Base-by-base conservation (phyloP, 2,113 vertebrate species). In the Nothoprocta perdicaria region DNA sequence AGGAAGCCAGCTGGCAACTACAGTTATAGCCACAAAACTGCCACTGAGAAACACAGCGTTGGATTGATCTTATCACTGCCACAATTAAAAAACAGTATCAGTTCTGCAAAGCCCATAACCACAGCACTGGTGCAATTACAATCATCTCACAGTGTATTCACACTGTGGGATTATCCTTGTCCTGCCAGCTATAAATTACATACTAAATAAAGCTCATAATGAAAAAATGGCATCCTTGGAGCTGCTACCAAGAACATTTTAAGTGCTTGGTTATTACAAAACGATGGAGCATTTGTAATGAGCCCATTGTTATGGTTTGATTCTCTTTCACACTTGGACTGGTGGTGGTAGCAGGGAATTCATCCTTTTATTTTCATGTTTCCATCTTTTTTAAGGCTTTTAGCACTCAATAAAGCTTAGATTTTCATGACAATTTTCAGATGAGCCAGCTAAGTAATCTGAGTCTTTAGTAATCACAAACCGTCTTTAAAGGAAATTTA, bases 151-250 rank as follows among this genome's bases (percentile, higher is more conserved):
- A 67, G 68, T 3, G 2, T 89, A 86, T 89, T 94, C 94, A 75
- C 65, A 14, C 79, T 91, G 92, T 65, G 95, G 94, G 86, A 93
- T 96, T 97, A 93, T 97, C 93, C 90, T 94, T 93, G 92, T 95
- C 91, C 95, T 95, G 78, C 91, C 94, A 95, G 95, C 95, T 97
- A 97, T 96, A 97, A 98, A 97, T 97, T 97, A 97, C 93, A 83
- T 79, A 91, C 93, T 95, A 94, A 97, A 95, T 84, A 86, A 24
- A 45, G 67, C 96, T 91, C 93, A 71, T 95, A 94, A 96, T 97
- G 96, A 96, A 96, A 97, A 96, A 95, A 96, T 90, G 89, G 94
- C 94, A 94, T 96, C 61, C 82, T 96, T 79, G 6, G 95, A 96
- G 95, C 88, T 84, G 93, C 96, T 96, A 95, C 96, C 86, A 94